Percentiles rank a stretch among this genome's conserved stretches.
phyloP scores from a whole-genome alignment of 30 jellyfish, hydroid and myxozoan species.

The Turritopsis dohrnii region DNA sequence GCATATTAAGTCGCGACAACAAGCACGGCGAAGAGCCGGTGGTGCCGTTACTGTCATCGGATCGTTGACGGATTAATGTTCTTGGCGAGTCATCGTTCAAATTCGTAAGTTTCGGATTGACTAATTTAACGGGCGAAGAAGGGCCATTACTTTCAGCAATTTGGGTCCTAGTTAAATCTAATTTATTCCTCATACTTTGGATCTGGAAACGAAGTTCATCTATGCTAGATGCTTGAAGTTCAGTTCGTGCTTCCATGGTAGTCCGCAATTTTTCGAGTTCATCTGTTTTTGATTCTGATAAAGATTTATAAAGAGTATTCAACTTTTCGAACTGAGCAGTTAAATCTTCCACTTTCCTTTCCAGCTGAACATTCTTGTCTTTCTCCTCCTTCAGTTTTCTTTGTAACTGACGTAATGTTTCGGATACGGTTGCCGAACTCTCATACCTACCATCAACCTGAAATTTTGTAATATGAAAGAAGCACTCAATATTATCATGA shows the following conservation, averaged over 20 bases:
- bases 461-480: background rate
- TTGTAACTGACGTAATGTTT: background rate
- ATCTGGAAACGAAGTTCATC: slow-evolving; percentile 90
- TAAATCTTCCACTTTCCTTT: background rate
- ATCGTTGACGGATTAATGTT: slow-evolving; percentile 6
- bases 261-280: slow-evolving; percentile 55
- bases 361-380: background rate
- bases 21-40: slow-evolving; percentile 66
- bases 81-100: slow-evolving; percentile 21
- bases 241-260: slow-evolving; percentile 66
- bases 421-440: slow-evolving; percentile 7
- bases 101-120: slow-evolving; percentile 42
- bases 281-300: slow-evolving; percentile 16
- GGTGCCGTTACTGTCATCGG: slow-evolving; percentile 40
- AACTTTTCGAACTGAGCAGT: background rate
- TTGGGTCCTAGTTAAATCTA: slow-evolving; percentile 22
- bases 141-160: background rate
- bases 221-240: slow-evolving; percentile 71
- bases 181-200: slow-evolving; percentile 60
- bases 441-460: background rate
- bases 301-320: background rate
- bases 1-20: slow-evolving; percentile 39
- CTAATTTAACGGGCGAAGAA: slow-evolving; percentile 27
- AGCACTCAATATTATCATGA: too few species aligned
- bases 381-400: background rate